Evolutionary conservation across 1,140 invertebrate species (phyloP), one percentile per base, ranked within the genome.

Genomic region (Hormaphis cornu): DNA sequence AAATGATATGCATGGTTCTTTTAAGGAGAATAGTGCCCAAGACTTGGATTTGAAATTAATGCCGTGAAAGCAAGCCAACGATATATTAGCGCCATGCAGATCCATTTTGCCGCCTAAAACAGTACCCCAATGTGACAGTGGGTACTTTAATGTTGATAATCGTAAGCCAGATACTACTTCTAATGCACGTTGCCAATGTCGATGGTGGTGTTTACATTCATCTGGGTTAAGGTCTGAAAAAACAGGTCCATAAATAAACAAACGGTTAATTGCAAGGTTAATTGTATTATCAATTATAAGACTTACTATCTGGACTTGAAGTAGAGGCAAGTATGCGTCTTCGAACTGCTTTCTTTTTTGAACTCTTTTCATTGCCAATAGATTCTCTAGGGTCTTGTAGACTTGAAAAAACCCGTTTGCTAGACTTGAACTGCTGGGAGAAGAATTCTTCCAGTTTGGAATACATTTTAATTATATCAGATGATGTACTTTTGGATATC

Each of bases 361-460:
- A 50, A 50, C 18, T 66, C 35, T 50, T 66, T 22, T 66, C 61
- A n/a, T 28, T 66, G 7, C 18, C 7, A 8, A 66, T 46, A 24
- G 61, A 35, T 48, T 66, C 61, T 35, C 61, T 66, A 6, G 46
- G 61, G 40, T 83, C 81, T 75, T 88, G 85, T 1, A 92, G 77
- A 24, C 86, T 89, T 61, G 87, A 91, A 76, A 95, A 93, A 7
- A 94, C 91, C 7, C 91, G 82, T 78, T 93, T 93, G 74, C 90
- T 92, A 70, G 90, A 93, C 75, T 94, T 93, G 77, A 95, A 95
- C 79, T 95, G 92, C 76, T 96, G 91, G 52, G 89, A 89, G 77
- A 97, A 97, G 80, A 97, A 98, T 81, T 98, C 95, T 75, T 97
- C 94, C 9, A 97, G 81, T 78, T 97, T 97, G 63, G 91, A 88